Base-by-base conservation (phyloP, 2,113 vertebrate genomes). In the Meleagris gallopavo region DNA sequence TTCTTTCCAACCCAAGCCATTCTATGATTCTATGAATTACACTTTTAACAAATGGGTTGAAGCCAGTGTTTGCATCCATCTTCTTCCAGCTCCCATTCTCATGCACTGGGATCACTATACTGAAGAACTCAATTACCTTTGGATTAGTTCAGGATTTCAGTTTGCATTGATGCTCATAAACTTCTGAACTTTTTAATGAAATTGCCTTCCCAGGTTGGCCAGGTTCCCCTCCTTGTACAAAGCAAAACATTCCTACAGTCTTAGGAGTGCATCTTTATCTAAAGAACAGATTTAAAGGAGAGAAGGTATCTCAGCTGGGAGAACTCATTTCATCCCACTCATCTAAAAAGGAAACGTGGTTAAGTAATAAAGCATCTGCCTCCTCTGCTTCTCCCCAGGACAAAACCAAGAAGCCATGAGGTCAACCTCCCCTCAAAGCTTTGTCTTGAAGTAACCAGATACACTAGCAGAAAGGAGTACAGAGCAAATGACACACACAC, bases 301-400 rank as follows among this genome's bases (percentile, higher is more conserved):
- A 24, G 24, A 38, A 34, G 43, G 21, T 14, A 55, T 32, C 34
- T 79, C 15, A 69, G 41, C 7, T 72, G 21, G n/a, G 71, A 83
- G n/a, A 83, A 86, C 4, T 14, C 0, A 0, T 57, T 86, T 61
- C 1, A 1, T 48, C 27, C 45, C 11, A 83, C 3, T 2, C 30
- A 71, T 30, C 8, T 46, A 20, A 77, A 66, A 77, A 60, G 10
- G 16, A 83, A 32, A 52, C 5, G 13, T 2, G 3, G 40, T 69
- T 18, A 71, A 15, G 24, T 5, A 77, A 18, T 5, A 20, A 65
- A 65, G 22, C 3, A 52, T 2, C 9, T 43, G 10, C 20, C 20
- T 43, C 20, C 11, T 78, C 7, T 19, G 77, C 18, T 45, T 78
- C 17, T 55, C 5, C 40, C 4, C 6, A 57, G 13, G 32, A 14